phyloP scores from a whole-genome alignment of 2,888 invertebrate genomes.

The Folsomia manolachei region DNA sequence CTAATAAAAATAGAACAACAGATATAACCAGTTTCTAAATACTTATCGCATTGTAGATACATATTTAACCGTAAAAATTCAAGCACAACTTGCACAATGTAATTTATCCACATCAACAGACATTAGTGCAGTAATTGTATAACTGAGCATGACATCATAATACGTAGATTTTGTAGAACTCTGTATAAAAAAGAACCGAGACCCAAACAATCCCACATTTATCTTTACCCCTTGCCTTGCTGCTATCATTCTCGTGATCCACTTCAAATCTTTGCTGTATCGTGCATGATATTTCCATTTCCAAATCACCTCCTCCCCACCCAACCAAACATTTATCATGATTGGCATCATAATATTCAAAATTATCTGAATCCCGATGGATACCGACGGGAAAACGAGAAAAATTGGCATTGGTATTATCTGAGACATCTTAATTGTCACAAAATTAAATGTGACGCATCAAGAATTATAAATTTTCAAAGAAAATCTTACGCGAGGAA shows the following conservation, averaged over 20 bases:
- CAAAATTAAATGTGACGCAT: neutral
- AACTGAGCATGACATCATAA: neutral
- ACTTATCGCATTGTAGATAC: no score
- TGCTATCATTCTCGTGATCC: neutral
- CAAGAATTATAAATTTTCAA: no score
- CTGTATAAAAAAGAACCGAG: neutral
- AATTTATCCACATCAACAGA: no score
- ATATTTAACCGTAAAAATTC: no score
- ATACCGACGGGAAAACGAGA: neutral
- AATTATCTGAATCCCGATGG: neutral
- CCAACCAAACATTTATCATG: neutral
- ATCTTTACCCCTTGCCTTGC: neutral
- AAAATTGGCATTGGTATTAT: neutral
- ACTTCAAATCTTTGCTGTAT: neutral
- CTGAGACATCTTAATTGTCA: neutral
- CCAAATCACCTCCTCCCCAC: neutral
- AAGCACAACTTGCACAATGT: no score
- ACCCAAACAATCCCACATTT: neutral
- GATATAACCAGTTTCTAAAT: no score
- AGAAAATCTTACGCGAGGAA: no score
- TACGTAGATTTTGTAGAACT: neutral
- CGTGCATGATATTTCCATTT: neutral
- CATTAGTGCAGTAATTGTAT: neutral
- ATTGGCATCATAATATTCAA: neutral
- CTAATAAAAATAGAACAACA: no score